These are phyloP conservation scores for Poecilia wingei DNA, from an alignment of 2,797 vertebrate genomes.

Conservation along the genomic window DNA sequence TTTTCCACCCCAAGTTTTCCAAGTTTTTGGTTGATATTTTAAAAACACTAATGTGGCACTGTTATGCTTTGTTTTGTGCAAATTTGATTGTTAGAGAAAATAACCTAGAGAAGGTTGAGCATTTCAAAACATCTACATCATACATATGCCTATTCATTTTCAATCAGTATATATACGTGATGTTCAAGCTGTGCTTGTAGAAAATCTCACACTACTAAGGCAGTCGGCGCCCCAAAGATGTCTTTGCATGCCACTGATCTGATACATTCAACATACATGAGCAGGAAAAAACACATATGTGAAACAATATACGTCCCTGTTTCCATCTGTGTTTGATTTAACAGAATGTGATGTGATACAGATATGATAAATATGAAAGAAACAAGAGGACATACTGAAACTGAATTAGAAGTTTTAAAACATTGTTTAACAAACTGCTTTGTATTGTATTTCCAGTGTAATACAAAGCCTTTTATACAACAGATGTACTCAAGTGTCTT, in stretches of 20 bases:
- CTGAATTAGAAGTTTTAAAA: neutral
- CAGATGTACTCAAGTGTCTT: neutral
- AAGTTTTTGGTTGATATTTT: no score
- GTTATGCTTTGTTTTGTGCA: no score
- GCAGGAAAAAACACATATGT: neutral
- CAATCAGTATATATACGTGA: no score
- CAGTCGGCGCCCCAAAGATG: neutral
- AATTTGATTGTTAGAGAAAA: no score
- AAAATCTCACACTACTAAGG: neutral
- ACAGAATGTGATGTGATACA: neutral
- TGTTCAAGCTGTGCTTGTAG: no score
- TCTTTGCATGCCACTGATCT: neutral
- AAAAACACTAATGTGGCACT: no score
- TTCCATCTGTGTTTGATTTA: neutral
- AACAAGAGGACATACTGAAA: neutral
- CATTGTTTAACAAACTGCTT: neutral
- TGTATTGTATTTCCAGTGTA: neutral
- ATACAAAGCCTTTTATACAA: neutral
- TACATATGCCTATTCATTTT: no score
- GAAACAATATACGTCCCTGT: neutral
- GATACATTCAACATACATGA: neutral
- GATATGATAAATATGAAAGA: neutral
- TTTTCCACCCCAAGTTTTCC: no score
- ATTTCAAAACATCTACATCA: no score
- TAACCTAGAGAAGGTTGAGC: no score